Base-by-base conservation (phyloP, 2,113 vertebrate genomes). In the Potamarius usumacintae region DNA sequence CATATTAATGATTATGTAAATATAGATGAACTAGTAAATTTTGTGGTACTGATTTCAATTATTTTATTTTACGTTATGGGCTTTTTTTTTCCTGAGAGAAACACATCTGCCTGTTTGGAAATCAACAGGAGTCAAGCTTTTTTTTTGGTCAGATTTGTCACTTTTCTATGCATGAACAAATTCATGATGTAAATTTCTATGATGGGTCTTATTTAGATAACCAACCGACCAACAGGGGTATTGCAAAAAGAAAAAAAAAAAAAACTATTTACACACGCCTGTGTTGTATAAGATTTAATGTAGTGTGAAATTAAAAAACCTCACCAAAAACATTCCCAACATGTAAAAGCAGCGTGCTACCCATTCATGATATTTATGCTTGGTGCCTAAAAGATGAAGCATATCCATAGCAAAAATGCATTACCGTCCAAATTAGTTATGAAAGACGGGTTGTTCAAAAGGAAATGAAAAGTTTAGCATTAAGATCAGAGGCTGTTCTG, bases 221-320 rank as follows among this genome's bases (percentile, higher is more conserved):
- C 90, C 89, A 89, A 92, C 87, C 81, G 88, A 87, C 78, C 78
- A 80, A 62, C 58, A 84, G 88, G 91, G 90, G 86, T 87, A 87
- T 86, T 84, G 89, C 25, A 77, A 74, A 42, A 71, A 85, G 86
- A 57, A 93, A 2, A 65, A 69, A 30, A 30, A 74, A 74, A 42
- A 48, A 87, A 92, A 92, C 88, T 89, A 89, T 93, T 93, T 93
- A 86, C 89, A 87, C 89, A 91, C 90, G 89, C 84, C 89, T 87
- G 85, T 91, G 89, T 94, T 93, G 92, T 92, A 91, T 90, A 92
- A 92, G 90, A 92, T 88, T 92, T 93, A 93, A 94, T 94, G 93
- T 93, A 92, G 62, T 94, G 93, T 93, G 92, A 94, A 94, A 93
- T 94, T 92, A 94, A 94, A 91, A 91, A 91, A 84, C 88, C 89